Evolutionary conservation across 2,113 vertebrate species (phyloP).

Genomic region (Hemichromis elongatus): DNA sequence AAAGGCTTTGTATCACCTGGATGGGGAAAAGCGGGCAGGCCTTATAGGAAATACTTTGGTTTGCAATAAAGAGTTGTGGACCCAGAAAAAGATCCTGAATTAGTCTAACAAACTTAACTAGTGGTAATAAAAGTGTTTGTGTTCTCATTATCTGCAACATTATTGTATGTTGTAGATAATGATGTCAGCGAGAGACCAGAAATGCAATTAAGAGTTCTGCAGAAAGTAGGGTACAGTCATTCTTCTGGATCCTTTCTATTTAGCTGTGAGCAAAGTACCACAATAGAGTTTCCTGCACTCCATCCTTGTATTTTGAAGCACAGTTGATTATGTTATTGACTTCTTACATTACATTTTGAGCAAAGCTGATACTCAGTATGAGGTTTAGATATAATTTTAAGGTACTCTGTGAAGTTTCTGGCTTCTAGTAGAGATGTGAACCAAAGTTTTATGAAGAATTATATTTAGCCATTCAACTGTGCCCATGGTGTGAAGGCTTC

Average conservation of each 20-base stretch:
- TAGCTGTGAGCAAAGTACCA: not conserved
- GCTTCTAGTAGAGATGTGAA: not conserved
- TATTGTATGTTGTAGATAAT: not conserved
- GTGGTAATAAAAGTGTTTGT: not conserved
- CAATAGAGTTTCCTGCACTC: not conserved
- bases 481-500: not conserved
- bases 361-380: not conserved
- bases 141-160: not conserved
- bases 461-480: not conserved
- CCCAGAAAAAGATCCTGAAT: not conserved
- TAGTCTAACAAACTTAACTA: not conserved
- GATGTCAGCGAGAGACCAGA: not conserved
- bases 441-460: not conserved
- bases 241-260: not conserved
- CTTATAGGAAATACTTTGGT: slow-evolving; percentile 16
- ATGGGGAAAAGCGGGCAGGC: slow-evolving; percentile 1
- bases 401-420: not conserved
- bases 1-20: slow-evolving; percentile 36
- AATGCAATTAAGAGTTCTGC: not conserved
- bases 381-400: not conserved
- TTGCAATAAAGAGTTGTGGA: not conserved
- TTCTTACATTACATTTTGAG: not conserved
- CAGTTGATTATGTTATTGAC: not conserved
- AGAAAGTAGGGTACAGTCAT: not conserved
- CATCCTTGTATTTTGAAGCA: not conserved